Evolutionary conservation across 2,113 vertebrate species (phyloP).

Genomic region (Butorides virescens): DNA sequence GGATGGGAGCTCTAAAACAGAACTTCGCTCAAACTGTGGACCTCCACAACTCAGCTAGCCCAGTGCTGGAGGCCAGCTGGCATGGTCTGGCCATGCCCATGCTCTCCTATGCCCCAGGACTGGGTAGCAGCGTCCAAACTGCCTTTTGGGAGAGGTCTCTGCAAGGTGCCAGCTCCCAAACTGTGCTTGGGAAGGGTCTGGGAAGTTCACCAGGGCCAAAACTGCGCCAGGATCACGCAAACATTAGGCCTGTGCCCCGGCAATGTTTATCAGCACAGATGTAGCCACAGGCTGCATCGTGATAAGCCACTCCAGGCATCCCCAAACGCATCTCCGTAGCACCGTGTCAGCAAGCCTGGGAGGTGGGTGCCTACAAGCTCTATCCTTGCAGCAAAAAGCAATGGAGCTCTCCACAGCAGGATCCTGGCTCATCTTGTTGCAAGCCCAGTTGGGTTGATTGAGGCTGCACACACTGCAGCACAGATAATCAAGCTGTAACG

Average conservation of each 20-base stretch:
- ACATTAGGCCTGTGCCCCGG: background rate
- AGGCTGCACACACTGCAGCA: background rate
- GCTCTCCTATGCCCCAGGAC: background rate
- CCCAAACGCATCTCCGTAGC: background rate
- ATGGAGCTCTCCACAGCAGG: background rate
- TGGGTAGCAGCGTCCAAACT: background rate
- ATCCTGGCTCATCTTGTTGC: background rate
- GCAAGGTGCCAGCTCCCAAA: background rate
- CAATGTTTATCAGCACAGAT: background rate
- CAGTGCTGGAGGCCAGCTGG: background rate
- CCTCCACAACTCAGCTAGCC: background rate
- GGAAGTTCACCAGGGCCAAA: background rate
- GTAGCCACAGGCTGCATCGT: background rate
- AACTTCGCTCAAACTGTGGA: background rate
- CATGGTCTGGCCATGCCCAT: rapidly evolving
- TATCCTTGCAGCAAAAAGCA: background rate
- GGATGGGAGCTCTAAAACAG: background rate
- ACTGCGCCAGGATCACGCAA: background rate
- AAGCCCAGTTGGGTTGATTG: background rate
- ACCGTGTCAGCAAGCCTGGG: background rate
- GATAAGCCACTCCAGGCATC: background rate
- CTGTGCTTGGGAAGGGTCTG: background rate
- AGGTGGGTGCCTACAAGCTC: background rate
- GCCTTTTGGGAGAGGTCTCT: background rate
- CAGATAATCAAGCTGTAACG: background rate